phyloP scores from a whole-genome alignment of 2,113 vertebrate species.

The Stegastes partitus region DNA sequence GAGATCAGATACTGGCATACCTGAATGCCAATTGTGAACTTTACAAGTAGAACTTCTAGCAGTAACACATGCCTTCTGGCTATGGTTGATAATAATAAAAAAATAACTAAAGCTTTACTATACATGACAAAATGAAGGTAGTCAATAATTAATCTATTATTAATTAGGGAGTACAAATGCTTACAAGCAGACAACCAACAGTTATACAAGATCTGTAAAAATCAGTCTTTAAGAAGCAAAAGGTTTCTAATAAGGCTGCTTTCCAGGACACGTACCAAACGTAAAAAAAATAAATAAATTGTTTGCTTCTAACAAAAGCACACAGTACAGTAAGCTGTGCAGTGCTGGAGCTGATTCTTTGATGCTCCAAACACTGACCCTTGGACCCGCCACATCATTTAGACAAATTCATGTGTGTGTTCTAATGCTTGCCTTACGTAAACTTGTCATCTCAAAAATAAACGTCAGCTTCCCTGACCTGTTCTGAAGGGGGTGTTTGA shows the following conservation, averaged over 20 bases:
- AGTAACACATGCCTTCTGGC: too few relatives aligned
- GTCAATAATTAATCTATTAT: too few relatives aligned
- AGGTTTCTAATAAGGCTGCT: too few relatives aligned
- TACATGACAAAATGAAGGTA: too few relatives aligned
- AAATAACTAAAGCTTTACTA: too few relatives aligned
- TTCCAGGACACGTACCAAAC: too few relatives aligned
- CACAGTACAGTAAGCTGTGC: not conserved
- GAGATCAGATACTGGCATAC: not conserved
- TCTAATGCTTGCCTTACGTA: not conserved
- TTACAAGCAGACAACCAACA: too few relatives aligned
- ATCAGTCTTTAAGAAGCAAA: too few relatives aligned
- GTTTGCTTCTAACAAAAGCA: not conserved
- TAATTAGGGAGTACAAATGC: too few relatives aligned
- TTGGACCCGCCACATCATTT: not conserved
- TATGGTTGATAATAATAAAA: too few relatives aligned
- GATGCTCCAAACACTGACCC: not conserved
- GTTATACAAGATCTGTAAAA: too few relatives aligned
- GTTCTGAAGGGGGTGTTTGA: conserved; percentile 99
- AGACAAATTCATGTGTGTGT: not conserved
- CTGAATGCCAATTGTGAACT: not conserved
- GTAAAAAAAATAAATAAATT: not conserved
- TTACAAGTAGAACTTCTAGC: not conserved
- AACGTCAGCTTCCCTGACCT: conserved; percentile 81
- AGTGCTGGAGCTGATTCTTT: not conserved
- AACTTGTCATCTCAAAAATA: not conserved